Conservation (phyloP, 2,113 vertebrate genomes). For the Vanacampus margaritifer region DNA sequence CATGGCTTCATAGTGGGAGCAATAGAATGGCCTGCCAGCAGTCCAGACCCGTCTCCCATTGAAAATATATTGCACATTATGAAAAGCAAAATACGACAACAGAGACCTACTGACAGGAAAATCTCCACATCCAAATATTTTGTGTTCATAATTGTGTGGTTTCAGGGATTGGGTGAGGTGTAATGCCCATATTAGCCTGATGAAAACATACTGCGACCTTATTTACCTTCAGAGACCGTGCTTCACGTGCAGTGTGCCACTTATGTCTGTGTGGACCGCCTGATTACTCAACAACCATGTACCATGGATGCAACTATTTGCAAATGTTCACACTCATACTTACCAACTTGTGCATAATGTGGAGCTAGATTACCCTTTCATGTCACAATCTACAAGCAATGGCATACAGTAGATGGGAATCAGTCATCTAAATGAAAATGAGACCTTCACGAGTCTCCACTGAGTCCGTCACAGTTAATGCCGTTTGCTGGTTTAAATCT, state of each 20-base stretch:
- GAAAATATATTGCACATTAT: too few species aligned
- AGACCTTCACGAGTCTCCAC: slow-evolving; percentile 54
- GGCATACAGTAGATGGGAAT: slow-evolving; percentile 28
- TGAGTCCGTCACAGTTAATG: slow-evolving; percentile 48
- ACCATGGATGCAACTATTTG: slow-evolving; percentile 4
- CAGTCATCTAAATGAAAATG: slow-evolving; percentile 49
- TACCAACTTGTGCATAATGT: slow-evolving; percentile 25
- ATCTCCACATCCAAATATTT: background rate
- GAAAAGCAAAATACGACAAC: too few species aligned
- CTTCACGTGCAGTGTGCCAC: background rate
- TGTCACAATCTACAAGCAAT: slow-evolving; percentile 37
- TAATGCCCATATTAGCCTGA: slow-evolving; percentile 36
- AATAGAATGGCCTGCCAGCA: too few species aligned
- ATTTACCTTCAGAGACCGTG: slow-evolving; percentile 6
- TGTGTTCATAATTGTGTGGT: background rate
- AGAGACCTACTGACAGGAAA: background rate
- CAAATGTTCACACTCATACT: slow-evolving; percentile 28
- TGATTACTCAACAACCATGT: slow-evolving; percentile 12
- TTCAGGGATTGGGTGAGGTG: background rate
- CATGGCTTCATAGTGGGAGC: too few species aligned
- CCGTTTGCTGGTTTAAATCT: slow-evolving; percentile 26
- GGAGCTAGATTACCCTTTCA: slow-evolving; percentile 34
- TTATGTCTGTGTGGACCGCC: background rate
- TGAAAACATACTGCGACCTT: slow-evolving; percentile 21
- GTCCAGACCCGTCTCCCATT: too few species aligned